Percentiles rank a stretch among this genome's conserved stretches.
Evolutionary conservation across 1,140 invertebrate genomes (phyloP).

Genomic region (Parapsyche elsis): DNA sequence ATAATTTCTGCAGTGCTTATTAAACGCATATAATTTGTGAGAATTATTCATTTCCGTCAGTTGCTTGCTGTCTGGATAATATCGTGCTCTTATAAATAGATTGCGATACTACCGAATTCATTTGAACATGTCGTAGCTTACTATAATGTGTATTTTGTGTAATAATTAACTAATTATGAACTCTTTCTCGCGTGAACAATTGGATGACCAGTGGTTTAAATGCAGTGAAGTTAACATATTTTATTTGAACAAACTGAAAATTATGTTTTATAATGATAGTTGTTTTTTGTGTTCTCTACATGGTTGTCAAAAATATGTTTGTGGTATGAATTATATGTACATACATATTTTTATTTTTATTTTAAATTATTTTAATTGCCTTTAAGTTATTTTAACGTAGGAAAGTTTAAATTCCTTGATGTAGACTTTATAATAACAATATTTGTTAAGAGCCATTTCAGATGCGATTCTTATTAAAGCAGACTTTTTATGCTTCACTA

Average conservation of each 20-base stretch:
- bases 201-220: too few relatives aligned
- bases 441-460: too few relatives aligned
- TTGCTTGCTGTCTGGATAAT: not conserved
- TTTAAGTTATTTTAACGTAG: too few relatives aligned
- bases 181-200: too few relatives aligned
- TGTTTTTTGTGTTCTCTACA: constrained; percentile 30
- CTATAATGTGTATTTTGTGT: too few relatives aligned
- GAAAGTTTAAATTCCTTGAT: not conserved
- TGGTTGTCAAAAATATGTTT: constrained; percentile 50
- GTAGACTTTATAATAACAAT: too few relatives aligned
- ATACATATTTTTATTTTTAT: too few relatives aligned
- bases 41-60: not conserved
- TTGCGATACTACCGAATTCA: not conserved
- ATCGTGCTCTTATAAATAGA: not conserved
- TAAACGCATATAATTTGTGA: not conserved
- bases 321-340: constrained; percentile 21
- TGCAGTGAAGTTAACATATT: not conserved
- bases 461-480: too few relatives aligned
- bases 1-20: too few relatives aligned
- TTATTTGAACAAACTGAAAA: not conserved
- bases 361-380: too few relatives aligned
- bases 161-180: not conserved
- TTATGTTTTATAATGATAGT: constrained; percentile 25
- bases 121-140: not conserved
- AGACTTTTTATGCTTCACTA: not conserved